Evolutionary conservation across 1,140 invertebrate species (phyloP), one percentile per base, ranked within the genome.

Genomic region (Drosophila truncata): DNA sequence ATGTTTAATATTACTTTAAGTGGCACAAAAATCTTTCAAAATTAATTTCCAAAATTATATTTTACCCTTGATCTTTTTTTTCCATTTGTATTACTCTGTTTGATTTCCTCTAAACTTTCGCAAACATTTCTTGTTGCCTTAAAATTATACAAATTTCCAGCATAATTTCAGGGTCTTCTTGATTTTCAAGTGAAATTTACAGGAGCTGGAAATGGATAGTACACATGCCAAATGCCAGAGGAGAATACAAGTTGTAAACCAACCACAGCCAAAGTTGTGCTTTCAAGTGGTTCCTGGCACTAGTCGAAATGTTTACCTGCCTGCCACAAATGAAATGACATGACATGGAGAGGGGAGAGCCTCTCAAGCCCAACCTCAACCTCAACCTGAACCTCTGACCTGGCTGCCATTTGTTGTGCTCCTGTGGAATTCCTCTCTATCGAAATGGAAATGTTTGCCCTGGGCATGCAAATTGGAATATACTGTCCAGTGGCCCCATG

Each of bases 111-210:
- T 9, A 16, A 52, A 37, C 25, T 72, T 76, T 82, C 60, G 49
- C 62, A 65, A 72, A 80, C 63, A 74, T 64, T 78, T 83, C 80
- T 83, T 87, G 79, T 87, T 87, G 77, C 64, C 77, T 80, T 74
- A 61, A 58, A 83, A 80, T 67, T 73, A 46, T 50, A 18, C 44
- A 25, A 16, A 37, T 65, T 37, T 44, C 18, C 20, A 7, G 8
- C 10, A 10, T 39, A 49, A 64, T 65, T 49, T 29, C 11, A 35
- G 20, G 33, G 31, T 16, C 18, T 13, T 18, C 23, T 35, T 14
- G 16, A 27, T 27, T 18, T 61, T 35, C n/a, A 27, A 25, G 9
- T 2, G 1, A 57, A 63, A 41, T 41, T 59, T 8, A 23, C 25
- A 16, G 7, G 6, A 27, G 2, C 27, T 35, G 13, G 5, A 37